Conservation (phyloP, 2,888 invertebrate genomes). For the Drosophila kambysellisi region DNA sequence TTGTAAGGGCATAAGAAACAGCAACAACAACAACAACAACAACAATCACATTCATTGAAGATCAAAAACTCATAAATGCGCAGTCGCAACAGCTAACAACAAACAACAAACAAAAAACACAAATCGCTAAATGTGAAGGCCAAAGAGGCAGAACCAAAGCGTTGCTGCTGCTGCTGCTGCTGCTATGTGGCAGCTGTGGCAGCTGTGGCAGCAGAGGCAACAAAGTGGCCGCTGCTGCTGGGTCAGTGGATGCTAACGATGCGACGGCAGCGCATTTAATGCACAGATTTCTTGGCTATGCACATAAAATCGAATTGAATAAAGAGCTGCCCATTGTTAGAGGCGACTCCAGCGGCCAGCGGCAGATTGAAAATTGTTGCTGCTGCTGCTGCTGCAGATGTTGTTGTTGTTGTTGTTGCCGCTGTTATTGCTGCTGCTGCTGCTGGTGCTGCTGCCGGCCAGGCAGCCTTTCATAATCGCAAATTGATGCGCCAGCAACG, state of each 20-base stretch:
- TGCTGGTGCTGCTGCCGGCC: slow-evolving; percentile 58
- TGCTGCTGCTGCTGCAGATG: slow-evolving; percentile 44
- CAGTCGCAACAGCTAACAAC: slow-evolving; percentile 58
- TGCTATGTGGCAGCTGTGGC: too few species aligned
- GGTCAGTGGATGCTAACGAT: slow-evolving; percentile 62
- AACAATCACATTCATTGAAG: slow-evolving; percentile 13
- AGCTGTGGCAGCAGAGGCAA: slow-evolving; percentile 50
- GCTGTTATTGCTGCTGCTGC: slow-evolving; percentile 28
- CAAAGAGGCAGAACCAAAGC: slow-evolving; percentile 65
- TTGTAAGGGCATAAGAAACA: not conserved
- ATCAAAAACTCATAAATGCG: slow-evolving; percentile 66
- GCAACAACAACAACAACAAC: slow-evolving; percentile 24
- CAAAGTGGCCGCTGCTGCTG: slow-evolving; percentile 31
- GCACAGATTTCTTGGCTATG: slow-evolving; percentile 72
- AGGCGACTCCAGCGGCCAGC: slow-evolving; percentile 31
- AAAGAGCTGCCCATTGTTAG: slow-evolving; percentile 69
- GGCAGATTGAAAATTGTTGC: slow-evolving; percentile 53
- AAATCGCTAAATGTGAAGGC: slow-evolving; percentile 71
- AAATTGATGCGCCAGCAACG: slow-evolving; percentile 76
- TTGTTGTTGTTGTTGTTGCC: slow-evolving; percentile 14
- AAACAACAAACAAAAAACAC: slow-evolving; percentile 44
- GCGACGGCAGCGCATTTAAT: slow-evolving; percentile 72
- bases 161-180: slow-evolving; percentile 6
- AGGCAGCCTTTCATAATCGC: slow-evolving; percentile 78
- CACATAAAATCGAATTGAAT: slow-evolving; percentile 75